Conservation (phyloP, 1,140 invertebrate species). For the Eumeta japonica region DNA sequence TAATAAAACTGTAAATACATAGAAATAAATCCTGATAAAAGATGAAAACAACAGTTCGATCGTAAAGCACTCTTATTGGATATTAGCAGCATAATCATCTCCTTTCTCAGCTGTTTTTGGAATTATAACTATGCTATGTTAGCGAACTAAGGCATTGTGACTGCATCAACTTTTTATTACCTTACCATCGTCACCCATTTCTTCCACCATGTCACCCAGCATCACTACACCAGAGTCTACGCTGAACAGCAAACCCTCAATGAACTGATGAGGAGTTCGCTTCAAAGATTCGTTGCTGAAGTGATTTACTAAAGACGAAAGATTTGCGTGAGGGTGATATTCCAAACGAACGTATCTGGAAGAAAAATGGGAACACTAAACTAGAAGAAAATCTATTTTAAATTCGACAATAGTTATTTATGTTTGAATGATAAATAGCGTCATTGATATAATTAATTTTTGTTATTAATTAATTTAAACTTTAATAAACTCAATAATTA, state of each 20-base stretch:
- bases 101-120: too few species aligned
- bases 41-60: conserved; percentile 3
- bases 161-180: too few species aligned
- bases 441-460: too few species aligned
- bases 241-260: conserved; percentile 72
- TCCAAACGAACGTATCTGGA: conserved; percentile 65
- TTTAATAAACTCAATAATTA: too few species aligned
- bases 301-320: conserved; percentile 51
- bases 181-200: conserved; percentile 60
- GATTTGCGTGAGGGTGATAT: conserved; percentile 65
- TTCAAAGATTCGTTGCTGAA: conserved; percentile 58
- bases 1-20: conserved; percentile 27
- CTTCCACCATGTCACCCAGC: conserved; percentile 67
- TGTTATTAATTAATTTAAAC: too few species aligned
- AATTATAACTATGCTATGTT: too few species aligned
- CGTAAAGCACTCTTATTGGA: too few species aligned
- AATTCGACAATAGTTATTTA: too few species aligned
- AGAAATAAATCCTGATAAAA: conserved; percentile 3
- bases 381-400: not conserved
- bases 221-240: conserved; percentile 72
- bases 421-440: too few species aligned
- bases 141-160: too few species aligned
- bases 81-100: too few species aligned
- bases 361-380: conserved; percentile 4
- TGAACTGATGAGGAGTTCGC: conserved; percentile 67